Evolutionary conservation across 2,797 vertebrate genomes (phyloP), one percentile per base, ranked within the genome.

Genomic region (Peromyscus nudipes): DNA sequence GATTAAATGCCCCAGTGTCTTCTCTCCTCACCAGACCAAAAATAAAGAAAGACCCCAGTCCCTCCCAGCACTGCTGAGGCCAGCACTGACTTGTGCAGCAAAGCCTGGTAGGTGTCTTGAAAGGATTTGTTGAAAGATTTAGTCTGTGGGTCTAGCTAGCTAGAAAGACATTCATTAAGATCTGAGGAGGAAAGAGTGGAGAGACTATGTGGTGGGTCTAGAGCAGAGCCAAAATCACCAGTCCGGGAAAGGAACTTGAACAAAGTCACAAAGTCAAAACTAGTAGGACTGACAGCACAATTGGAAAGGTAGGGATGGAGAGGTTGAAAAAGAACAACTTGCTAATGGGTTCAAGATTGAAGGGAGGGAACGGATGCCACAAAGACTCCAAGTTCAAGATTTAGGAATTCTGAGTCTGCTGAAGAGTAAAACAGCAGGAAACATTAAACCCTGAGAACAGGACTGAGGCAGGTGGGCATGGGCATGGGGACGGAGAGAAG

Each of bases 1-100:
- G 83, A 89, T 95, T 65, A 82, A 96, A 92, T 92, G 80, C 37
- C 64, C 93, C 60, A 67, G 76, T 96, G 89, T 17, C 86, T 97
- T 90, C 83, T 93, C 29, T 86, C 91, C 88, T 81, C 62, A 73
- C 60, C 43, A 85, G 62, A 96, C 84, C 80, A 95, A 93, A 80
- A 92, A 92, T 86, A 95, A 97, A 82, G 57, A 95, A 96, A 75
- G 57, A 81, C 46, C 67, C 40, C 16, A 19, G 43, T 89, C 60
- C 34, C 29, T 60, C 55, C 79, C 57, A 89, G 91, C 17, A 29
- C 4, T 79, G 62, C 81, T 46, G 86, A 92, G 86, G 67, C 75
- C 71, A 93, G 83, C 57, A 40, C 37, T 65, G 37, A n/a, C 67
- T 79, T 77, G 6, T 46, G 16, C 40, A 76, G 27, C 80, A 81